phyloP scores from a whole-genome alignment of 1,140 invertebrate genomes.

The Drosophila sp. region DNA sequence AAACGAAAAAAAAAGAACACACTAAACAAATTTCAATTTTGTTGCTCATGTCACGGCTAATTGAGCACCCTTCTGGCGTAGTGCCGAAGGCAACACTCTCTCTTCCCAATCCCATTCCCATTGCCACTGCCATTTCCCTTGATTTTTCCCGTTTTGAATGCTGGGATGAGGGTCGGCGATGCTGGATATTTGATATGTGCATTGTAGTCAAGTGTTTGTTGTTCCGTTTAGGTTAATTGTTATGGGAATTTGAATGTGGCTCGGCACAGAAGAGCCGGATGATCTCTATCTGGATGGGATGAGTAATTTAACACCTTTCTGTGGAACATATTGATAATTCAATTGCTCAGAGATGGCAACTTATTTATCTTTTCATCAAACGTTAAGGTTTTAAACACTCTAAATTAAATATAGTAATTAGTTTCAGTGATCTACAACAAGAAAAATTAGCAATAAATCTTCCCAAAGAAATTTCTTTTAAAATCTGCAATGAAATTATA shows the following conservation, averaged over 20 bases:
- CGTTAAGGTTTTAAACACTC: no score
- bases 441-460: no score
- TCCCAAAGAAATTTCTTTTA: no score
- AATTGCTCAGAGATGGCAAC: constrained; percentile 38
- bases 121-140: constrained; percentile 20
- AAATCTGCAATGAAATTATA: no score
- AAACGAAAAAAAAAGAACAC: constrained; percentile 32
- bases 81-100: constrained; percentile 66
- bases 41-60: constrained; percentile 82
- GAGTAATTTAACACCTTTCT: constrained; percentile 20
- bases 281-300: constrained; percentile 10
- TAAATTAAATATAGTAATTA: no score
- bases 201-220: constrained; percentile 81
- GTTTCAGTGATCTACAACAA: no score
- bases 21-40: constrained; percentile 78
- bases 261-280: constrained; percentile 27
- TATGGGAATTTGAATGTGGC: constrained; percentile 71
- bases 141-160: constrained; percentile 27
- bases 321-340: constrained; percentile 29
- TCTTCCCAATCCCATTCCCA: constrained; percentile 28
- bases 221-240: constrained; percentile 78
- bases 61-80: constrained; percentile 82
- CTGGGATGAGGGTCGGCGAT: constrained; percentile 34
- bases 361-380: constrained; percentile 7
- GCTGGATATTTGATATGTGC: constrained; percentile 72